Percentiles rank a stretch among this genome's conserved stretches.
Evolutionary conservation across 2,797 vertebrate genomes (phyloP).

Genomic region (Eremophila alpestris): DNA sequence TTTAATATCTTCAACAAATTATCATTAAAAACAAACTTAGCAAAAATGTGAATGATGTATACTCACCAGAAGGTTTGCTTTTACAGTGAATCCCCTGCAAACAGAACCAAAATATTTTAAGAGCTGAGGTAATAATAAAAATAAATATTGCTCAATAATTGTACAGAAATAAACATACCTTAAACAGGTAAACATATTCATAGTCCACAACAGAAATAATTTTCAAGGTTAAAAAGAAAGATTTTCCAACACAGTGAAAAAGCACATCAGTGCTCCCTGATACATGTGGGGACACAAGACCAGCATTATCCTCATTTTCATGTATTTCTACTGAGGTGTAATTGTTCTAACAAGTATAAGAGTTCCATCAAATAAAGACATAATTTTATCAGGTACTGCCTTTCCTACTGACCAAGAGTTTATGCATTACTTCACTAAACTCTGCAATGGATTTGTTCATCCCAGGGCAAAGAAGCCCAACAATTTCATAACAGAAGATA

Average conservation of each 20-base stretch:
- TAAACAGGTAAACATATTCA: background rate
- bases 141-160: background rate
- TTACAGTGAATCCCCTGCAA: conserved; percentile 71
- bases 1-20: background rate
- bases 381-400: background rate
- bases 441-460: background rate
- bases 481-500: background rate
- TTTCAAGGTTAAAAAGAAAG: background rate
- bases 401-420: background rate
- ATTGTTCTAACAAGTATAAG: background rate
- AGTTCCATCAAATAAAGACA: background rate
- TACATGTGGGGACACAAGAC: fast-evolving
- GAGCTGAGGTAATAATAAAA: background rate
- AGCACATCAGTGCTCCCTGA: background rate
- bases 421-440: background rate
- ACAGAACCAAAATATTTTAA: conserved; percentile 41
- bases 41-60: background rate
- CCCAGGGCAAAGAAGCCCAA: background rate
- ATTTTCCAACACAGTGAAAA: background rate
- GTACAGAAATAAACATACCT: background rate
- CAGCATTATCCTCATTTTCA: background rate
- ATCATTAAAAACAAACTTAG: background rate
- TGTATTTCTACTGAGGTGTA: background rate
- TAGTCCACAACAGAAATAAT: background rate
- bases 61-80: conserved; percentile 68